Evolutionary conservation across 2,888 invertebrate genomes (phyloP), one percentile per base, ranked within the genome.

Genomic region (Ligdia adustata): DNA sequence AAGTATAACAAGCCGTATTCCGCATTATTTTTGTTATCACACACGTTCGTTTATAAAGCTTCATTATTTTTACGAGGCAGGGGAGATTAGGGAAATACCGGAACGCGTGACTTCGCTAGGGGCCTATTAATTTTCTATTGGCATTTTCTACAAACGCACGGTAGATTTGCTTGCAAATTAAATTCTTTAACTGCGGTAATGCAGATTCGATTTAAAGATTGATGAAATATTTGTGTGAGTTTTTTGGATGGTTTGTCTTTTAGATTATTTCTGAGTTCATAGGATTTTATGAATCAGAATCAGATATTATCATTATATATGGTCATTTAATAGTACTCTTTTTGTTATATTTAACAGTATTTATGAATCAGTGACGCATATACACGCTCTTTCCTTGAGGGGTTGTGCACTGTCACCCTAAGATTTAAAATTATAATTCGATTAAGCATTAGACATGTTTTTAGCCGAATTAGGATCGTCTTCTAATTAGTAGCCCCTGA

Each of bases 51-150:
- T 58, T 53, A 51, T 51, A 49, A 45, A 40, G 53, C 48, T 58
- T 60, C 58, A 57, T 60, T 60, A 62, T 60, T 60, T 61, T 65
- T 62, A 63, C 47, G 60, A 56, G 55, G 41, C 43, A 47, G 51
- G 50, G 50, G 55, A 56, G 54, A 61, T 55, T 57, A 48, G 51
- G 56, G 34, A 41, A 50, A 55, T 42, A 45, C 46, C 43, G 43
- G 46, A 29, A 47, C 51, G 54, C 55, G 56, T 58, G 49, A 54
- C 59, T 50, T 41, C 45, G 33, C 45, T 47, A 43, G 34, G 49
- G 44, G 32, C 24, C 28, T 42, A 53, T 53, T 56, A 50, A 56
- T 52, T 42, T 48, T 45, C 50, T 53, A 53, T 45, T 42, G 42
- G 32, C 38, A 44, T 47, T 40, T 45, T 7, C 4, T 4, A 22